phyloP scores from a whole-genome alignment of 2,797 vertebrate genomes.

The Alcedo quadribrachys region DNA sequence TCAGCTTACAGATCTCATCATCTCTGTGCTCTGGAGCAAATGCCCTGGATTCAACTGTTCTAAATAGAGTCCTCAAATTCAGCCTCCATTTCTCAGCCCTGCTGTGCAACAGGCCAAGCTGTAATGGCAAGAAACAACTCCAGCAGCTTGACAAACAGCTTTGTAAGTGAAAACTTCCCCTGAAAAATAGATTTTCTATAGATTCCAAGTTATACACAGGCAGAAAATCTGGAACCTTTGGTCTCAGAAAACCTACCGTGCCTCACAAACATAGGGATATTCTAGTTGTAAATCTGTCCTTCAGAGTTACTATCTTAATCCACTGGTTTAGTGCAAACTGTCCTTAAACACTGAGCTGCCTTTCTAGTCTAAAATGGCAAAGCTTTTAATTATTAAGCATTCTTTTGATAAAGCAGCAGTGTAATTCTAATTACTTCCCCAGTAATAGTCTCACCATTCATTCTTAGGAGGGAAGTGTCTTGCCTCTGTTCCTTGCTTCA shows the following conservation, averaged over 20 bases:
- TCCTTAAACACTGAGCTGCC: not conserved
- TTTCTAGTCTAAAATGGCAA: not conserved
- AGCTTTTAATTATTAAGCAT: not conserved
- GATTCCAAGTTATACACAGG: not conserved
- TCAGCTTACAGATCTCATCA: not conserved
- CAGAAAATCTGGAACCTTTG: not conserved
- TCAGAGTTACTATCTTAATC: not conserved
- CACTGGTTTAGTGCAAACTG: not conserved
- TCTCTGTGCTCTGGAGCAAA: not conserved
- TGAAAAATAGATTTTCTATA: not conserved
- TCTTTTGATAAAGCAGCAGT: not conserved
- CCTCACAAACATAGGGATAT: not conserved
- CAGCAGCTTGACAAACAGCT: not conserved
- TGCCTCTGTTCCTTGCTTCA: not conserved
- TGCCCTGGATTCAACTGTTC: not conserved
- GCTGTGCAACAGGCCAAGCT: not conserved
- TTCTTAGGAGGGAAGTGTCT: not conserved
- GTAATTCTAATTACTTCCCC: not conserved
- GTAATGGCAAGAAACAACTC: not conserved
- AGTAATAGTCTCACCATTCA: not conserved
- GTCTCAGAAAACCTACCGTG: not conserved
- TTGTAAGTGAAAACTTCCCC: not conserved
- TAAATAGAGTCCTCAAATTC: not conserved
- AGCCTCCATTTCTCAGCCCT: not conserved
- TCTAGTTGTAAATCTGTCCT: not conserved